These are phyloP conservation scores for Arion vulgaris DNA, from an alignment of 1,140 invertebrate species.

Conservation along the genomic window DNA sequence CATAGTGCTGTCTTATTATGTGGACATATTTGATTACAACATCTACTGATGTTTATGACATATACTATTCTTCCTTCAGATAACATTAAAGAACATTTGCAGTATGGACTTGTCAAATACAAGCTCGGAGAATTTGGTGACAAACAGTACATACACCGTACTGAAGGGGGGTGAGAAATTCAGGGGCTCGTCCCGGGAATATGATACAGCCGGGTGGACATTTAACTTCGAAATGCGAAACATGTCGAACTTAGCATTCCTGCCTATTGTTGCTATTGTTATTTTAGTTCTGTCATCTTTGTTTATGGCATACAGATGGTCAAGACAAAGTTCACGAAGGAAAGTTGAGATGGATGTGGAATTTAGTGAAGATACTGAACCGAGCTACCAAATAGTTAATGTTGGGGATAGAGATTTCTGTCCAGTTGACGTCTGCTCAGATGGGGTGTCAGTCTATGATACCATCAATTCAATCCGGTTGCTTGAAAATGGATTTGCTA, in stretches of 20 bases:
- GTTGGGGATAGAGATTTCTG: constrained; percentile 41
- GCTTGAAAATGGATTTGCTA: constrained; percentile 28
- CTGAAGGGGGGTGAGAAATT: background rate
- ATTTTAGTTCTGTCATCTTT: constrained; percentile 36
- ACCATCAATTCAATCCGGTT: constrained; percentile 45
- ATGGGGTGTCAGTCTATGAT: constrained; percentile 46
- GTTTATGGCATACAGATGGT: constrained; percentile 44
- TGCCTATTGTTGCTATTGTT: constrained; percentile 44
- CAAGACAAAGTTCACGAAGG: constrained; percentile 24
- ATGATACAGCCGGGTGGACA: constrained; percentile 33
- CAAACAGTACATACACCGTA: background rate
- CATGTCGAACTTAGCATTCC: constrained; percentile 37
- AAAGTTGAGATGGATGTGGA: constrained; percentile 40
- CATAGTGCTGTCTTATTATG: too few species aligned
- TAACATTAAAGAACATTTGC: background rate
- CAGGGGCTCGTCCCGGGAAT: background rate
- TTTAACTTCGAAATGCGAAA: background rate
- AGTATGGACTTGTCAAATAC: background rate
- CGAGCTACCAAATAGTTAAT: constrained; percentile 39
- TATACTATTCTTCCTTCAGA: background rate
- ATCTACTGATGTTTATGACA: background rate
- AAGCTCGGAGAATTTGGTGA: background rate
- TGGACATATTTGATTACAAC: background rate
- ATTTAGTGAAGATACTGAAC: constrained; percentile 43
- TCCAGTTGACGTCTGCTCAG: constrained; percentile 40